Evolutionary conservation across 2,888 invertebrate genomes (phyloP), one percentile per base, ranked within the genome.

Genomic region (Cancer borealis): DNA sequence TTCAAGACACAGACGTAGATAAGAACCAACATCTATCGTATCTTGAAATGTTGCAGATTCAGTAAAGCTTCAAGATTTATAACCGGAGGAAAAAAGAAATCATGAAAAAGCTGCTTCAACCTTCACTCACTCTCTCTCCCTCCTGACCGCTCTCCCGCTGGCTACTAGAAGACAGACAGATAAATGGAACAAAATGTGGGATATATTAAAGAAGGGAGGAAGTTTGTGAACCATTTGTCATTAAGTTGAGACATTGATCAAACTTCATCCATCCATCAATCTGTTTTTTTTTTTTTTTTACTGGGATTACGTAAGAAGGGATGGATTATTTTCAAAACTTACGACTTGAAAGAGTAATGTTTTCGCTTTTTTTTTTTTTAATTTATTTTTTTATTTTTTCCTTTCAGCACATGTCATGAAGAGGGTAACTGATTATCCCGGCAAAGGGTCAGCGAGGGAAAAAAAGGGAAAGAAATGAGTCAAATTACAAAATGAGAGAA

Each of bases 41-140:
- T 26, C 79, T 79, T 10, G 79, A 79, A 79, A 79, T 10, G 79
- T 79, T 79, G 79, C 79, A 79, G 79, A 79, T 79, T 79, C 79
- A 79, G 79, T 79, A 79, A 79, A 30, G 79, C 30, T 26, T 1
- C 30, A 14, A 79, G 79, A 79, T 79, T 79, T 79, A 79, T 79
- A 30, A 2, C 30, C 79, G 30, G 30, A 73, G 14, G 30, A 30
- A 12, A 30, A 79, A 79, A 79, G 26, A 6, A 79, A 79, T 8
- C 6, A 30, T 30, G 30, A 26, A 79, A 26, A 79, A 79, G 10
- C 5, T 30, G 79, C 12, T 30, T 26, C 79, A 79, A 3, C 79
- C 79, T 79, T 79, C 79, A 30, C 8, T 79, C 79, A 30, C 79
- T 79, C 30, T n/a, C n/a, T n/a, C n/a, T 79, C 30, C 79, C 30